Evolutionary conservation across 1,140 invertebrate genomes (phyloP), one percentile per base, ranked within the genome.

Genomic region (Lordiphosa mommai): DNA sequence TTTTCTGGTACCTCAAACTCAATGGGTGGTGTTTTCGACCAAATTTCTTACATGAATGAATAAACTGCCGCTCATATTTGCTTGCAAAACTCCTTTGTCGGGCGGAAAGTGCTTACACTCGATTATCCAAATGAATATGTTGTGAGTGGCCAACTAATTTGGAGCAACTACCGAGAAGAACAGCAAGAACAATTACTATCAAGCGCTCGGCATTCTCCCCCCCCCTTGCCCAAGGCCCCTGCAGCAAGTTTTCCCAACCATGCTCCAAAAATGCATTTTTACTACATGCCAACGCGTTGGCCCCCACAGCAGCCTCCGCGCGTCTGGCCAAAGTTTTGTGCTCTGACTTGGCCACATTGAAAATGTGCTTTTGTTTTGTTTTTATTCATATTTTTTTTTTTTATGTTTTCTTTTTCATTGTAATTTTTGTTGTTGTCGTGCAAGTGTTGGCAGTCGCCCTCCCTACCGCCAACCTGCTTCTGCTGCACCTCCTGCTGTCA

Each of bases 91-190:
- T 27, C 27, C 48, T 30, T 27, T 10, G 40, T 5, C 4, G 13
- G 40, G 27, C 13, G 36, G 34, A 27, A 67, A 40, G 17, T 27
- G 53, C 53, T 61, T 61, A 68, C 58, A 56, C 71, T 61, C 58
- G 63, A 79, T 79, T 60, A 61, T 48, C 57, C 13, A 55, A 66
- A 58, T 70, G 61, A 55, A 55, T 65, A 70, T 60, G 51, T 43
- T 76, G 51, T 56, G 51, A 50, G 40, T 53, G 61, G 48, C 44
- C 40, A 52, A 66, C 67, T 56, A 49, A 61, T 72, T 58, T 58
- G 34, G 27, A 36, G 50, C 12, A 36, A 37, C 51, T 37, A 23
- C 36, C 41, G n/a, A 50, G 8, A 33, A 29, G 34, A 32, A 30
- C 10, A 32, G 10, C 27, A 50, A 48, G 36, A 34, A 36, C 17